These are phyloP conservation scores for Tenthredo scrophulariae DNA, from an alignment of 2,888 invertebrate genomes.

Conservation along the genomic window DNA sequence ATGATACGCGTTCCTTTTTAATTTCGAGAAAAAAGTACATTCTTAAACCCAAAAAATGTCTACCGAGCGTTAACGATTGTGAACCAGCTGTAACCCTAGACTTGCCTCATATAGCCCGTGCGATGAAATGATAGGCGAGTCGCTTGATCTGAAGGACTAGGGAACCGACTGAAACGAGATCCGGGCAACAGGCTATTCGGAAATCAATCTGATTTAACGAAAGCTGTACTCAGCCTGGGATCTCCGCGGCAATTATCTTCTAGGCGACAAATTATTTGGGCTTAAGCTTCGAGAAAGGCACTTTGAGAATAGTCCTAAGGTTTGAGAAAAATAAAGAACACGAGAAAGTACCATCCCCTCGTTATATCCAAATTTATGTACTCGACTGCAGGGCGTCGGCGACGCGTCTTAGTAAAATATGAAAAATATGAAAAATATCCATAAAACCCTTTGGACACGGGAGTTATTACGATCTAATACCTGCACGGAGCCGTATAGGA, in stretches of 20 bases:
- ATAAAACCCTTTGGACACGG: constrained; percentile 51
- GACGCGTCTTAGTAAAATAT: constrained; percentile 16
- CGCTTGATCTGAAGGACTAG: background rate
- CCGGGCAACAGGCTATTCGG: constrained; percentile 24
- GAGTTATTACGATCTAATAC: constrained; percentile 43
- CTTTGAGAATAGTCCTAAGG: background rate
- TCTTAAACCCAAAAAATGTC: background rate
- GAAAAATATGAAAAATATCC: constrained; percentile 52
- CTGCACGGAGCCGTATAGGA: background rate
- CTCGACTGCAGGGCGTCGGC: constrained; percentile 25
- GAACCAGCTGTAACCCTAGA: constrained; percentile 43
- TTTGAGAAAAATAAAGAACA: background rate
- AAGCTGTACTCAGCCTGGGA: constrained; percentile 5
- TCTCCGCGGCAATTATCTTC: constrained; percentile 27
- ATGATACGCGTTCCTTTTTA: background rate
- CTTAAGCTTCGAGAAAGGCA: constrained; percentile 17
- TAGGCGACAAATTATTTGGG: constrained; percentile 45
- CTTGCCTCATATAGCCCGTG: constrained; percentile 16
- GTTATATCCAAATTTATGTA: constrained; percentile 52
- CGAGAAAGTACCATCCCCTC: constrained; percentile 30
- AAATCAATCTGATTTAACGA: constrained; percentile 42
- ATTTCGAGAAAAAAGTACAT: background rate
- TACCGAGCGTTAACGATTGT: background rate
- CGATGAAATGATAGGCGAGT: constrained; percentile 51
- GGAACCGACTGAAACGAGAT: constrained; percentile 34